Conservation (phyloP, 1,140 invertebrate genomes). For the Tetragonula clypearis region DNA sequence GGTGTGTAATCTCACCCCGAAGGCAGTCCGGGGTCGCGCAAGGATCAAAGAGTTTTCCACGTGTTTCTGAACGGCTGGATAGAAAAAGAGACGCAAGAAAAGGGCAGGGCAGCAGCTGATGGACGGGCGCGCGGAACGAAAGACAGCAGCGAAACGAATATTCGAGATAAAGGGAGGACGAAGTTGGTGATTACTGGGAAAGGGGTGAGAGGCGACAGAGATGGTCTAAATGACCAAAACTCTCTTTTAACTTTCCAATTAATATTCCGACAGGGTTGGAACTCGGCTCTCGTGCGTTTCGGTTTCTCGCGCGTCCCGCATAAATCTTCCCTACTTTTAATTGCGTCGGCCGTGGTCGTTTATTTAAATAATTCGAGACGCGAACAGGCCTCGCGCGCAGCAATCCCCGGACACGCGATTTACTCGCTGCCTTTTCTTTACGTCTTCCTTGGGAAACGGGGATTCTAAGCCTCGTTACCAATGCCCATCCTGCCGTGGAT, state of each 20-base stretch:
- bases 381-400: background rate
- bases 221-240: constrained; percentile 56
- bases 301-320: constrained; percentile 46
- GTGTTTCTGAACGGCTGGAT: constrained; percentile 31
- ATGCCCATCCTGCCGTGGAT: constrained; percentile 4
- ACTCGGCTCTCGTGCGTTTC: constrained; percentile 24
- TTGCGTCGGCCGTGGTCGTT: constrained; percentile 68
- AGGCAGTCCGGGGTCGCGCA: constrained; percentile 34
- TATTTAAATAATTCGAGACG: constrained; percentile 75
- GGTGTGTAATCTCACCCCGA: constrained; percentile 56
- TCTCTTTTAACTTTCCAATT: constrained; percentile 75
- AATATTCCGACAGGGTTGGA: constrained; percentile 68
- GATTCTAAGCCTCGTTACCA: constrained; percentile 35
- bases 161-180: background rate
- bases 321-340: constrained; percentile 73
- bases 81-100: constrained; percentile 5
- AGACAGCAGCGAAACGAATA: background rate
- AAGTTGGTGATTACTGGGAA: constrained; percentile 10
- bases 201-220: background rate
- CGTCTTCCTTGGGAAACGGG: background rate
- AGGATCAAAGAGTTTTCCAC: constrained; percentile 61
- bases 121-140: background rate
- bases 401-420: background rate
- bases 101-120: too few species aligned
- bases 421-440: constrained; percentile 22